These are phyloP conservation scores for Beris chalybata DNA, from an alignment of 2,888 invertebrate species.

Conservation along the genomic window DNA sequence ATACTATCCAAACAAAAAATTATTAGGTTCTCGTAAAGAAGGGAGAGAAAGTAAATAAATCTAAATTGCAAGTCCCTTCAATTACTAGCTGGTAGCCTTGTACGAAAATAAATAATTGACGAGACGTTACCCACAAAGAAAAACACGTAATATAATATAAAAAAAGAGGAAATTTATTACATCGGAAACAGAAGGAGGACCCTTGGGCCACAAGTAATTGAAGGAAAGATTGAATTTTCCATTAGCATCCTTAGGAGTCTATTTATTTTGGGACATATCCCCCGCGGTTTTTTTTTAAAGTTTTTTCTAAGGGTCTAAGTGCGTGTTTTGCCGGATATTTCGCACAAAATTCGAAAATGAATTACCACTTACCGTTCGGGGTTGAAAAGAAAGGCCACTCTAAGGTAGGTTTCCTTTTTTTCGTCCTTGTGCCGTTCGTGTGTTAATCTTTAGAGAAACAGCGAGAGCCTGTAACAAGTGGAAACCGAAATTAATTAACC, in stretches of 20 bases:
- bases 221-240: slow-evolving; percentile 27
- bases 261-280: slow-evolving; percentile 26
- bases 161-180: not conserved
- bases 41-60: slow-evolving; percentile 6
- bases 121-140: not conserved
- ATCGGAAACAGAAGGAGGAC: not conserved
- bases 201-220: slow-evolving; percentile 4
- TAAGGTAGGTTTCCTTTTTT: not conserved
- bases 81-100: not conserved
- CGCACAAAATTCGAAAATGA: slow-evolving; percentile 15
- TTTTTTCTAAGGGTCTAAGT: no score
- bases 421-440: not conserved
- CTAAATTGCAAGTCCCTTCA: slow-evolving; percentile 10
- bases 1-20: no score
- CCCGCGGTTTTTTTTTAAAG: not conserved
- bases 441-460: slow-evolving; percentile 14
- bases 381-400: not conserved
- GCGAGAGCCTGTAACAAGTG: slow-evolving; percentile 2
- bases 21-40: no score
- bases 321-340: not conserved
- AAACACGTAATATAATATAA: not conserved
- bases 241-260: slow-evolving; percentile 23
- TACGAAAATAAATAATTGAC: not conserved
- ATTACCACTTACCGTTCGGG: slow-evolving; percentile 10
- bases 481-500: slow-evolving; percentile 20